phyloP scores from a whole-genome alignment of 2,888 invertebrate genomes.

The Cistogaster globosa region DNA sequence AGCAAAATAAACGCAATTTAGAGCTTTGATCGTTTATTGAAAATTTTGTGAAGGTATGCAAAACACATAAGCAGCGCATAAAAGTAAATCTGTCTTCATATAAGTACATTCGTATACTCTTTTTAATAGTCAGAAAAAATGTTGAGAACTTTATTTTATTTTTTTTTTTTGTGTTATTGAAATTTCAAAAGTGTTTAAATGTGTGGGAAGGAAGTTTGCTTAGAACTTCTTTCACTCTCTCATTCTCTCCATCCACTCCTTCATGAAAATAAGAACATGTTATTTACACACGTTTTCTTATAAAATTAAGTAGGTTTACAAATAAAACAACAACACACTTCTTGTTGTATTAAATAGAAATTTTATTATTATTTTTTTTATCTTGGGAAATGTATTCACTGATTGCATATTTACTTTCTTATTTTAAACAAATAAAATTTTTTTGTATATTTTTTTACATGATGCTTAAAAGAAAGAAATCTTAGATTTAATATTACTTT shows the following conservation, averaged over 20 bases:
- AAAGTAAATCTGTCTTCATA: constrained; percentile 12
- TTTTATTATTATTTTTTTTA: constrained; percentile 14
- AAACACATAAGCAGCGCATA: background rate
- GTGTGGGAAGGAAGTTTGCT: background rate
- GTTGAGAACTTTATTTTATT: no score
- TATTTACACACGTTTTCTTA: constrained; percentile 81
- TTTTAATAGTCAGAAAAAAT: no score
- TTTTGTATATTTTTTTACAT: background rate
- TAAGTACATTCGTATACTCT: no score
- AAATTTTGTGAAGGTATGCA: constrained; percentile 48
- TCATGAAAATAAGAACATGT: constrained; percentile 74
- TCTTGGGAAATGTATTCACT: constrained; percentile 63
- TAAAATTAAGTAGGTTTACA: constrained; percentile 77
- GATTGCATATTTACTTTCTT: constrained; percentile 73
- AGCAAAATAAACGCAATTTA: constrained; percentile 34
- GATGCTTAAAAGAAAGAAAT: constrained; percentile 11
- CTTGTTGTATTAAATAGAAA: constrained; percentile 26
- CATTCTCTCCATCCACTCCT: background rate
- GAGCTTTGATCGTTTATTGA: constrained; percentile 31
- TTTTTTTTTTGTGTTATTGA: background rate
- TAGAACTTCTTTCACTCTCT: background rate
- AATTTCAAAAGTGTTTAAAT: background rate
- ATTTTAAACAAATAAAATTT: constrained; percentile 44
- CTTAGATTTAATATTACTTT: background rate
- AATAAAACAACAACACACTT: constrained; percentile 46